phyloP scores from a whole-genome alignment of 2,888 invertebrate species.

The Diarsia rubi region DNA sequence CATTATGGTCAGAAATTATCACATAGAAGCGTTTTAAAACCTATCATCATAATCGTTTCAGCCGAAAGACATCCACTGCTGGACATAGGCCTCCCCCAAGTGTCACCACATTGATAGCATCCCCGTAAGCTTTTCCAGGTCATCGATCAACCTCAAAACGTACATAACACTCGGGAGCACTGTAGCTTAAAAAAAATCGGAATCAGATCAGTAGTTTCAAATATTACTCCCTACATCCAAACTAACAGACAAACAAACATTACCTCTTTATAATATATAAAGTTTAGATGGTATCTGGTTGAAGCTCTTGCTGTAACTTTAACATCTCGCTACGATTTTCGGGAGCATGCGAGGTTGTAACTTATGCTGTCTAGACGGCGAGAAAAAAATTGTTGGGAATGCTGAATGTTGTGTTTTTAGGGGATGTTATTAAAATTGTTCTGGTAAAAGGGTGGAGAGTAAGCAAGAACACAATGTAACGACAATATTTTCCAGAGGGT shows the following conservation, averaged over 20 bases:
- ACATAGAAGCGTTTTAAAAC: background rate
- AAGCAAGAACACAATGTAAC: background rate
- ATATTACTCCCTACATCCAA: background rate
- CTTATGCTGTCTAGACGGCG: slow-evolving; percentile 39
- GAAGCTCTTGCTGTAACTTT: slow-evolving; percentile 31
- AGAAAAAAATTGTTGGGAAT: slow-evolving; percentile 28
- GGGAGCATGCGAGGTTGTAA: slow-evolving; percentile 38
- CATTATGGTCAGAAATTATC: background rate
- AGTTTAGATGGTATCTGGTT: slow-evolving; percentile 48
- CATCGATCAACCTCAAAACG: too few relatives aligned
- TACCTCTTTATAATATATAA: background rate
- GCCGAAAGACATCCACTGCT: too few relatives aligned
- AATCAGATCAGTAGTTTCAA: background rate
- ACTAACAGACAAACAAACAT: background rate
- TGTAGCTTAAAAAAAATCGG: background rate
- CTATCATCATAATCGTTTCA: background rate
- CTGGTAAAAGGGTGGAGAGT: background rate
- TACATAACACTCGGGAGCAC: too few relatives aligned
- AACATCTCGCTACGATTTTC: slow-evolving; percentile 35
- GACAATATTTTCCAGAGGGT: too few relatives aligned
- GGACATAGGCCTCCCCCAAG: too few relatives aligned
- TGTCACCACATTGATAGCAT: too few relatives aligned
- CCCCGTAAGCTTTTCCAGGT: too few relatives aligned
- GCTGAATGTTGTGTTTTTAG: background rate
- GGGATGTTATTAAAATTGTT: slow-evolving; percentile 7